phyloP scores from a whole-genome alignment of 2,888 invertebrate species.

The Acrobasis suavella region DNA sequence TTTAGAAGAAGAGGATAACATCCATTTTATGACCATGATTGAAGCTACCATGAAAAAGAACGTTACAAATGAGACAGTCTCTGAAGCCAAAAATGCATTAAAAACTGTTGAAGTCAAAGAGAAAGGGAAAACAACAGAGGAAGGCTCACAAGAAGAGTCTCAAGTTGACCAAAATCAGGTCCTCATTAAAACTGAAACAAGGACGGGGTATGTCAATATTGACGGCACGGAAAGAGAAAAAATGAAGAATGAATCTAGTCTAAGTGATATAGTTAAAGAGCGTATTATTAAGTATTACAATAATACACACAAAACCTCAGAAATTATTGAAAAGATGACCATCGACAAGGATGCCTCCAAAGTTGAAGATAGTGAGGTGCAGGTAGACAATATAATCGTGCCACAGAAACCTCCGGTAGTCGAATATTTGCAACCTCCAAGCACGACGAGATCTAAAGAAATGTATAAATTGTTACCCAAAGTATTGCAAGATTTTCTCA shows the following conservation, averaged over 20 bases:
- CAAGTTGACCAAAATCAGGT: constrained; percentile 53
- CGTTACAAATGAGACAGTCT: constrained; percentile 30
- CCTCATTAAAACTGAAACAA: constrained; percentile 72
- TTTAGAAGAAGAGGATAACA: constrained; percentile 75
- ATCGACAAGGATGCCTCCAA: constrained; percentile 34
- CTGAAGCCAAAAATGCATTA: constrained; percentile 26
- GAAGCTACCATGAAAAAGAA: constrained; percentile 53
- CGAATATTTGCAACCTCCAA: constrained; percentile 56
- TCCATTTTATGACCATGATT: constrained; percentile 69
- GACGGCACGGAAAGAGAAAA: constrained; percentile 73
- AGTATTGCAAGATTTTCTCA: constrained; percentile 82
- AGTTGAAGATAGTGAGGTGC: constrained; percentile 42
- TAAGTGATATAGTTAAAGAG: constrained; percentile 64
- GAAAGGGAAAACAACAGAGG: constrained; percentile 25
- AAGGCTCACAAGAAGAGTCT: constrained; percentile 32
- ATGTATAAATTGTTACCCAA: constrained; percentile 76
- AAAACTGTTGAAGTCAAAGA: constrained; percentile 29
- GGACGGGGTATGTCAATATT: constrained; percentile 71
- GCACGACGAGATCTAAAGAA: constrained; percentile 60
- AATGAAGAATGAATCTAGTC: constrained; percentile 55
- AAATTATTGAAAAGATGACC: constrained; percentile 36
- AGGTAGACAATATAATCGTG: constrained; percentile 71
- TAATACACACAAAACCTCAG: constrained; percentile 38
- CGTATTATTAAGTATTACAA: constrained; percentile 57
- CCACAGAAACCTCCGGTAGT: constrained; percentile 45